phyloP scores from a whole-genome alignment of 2,888 invertebrate species.

The Ferdinandea cuprea region DNA sequence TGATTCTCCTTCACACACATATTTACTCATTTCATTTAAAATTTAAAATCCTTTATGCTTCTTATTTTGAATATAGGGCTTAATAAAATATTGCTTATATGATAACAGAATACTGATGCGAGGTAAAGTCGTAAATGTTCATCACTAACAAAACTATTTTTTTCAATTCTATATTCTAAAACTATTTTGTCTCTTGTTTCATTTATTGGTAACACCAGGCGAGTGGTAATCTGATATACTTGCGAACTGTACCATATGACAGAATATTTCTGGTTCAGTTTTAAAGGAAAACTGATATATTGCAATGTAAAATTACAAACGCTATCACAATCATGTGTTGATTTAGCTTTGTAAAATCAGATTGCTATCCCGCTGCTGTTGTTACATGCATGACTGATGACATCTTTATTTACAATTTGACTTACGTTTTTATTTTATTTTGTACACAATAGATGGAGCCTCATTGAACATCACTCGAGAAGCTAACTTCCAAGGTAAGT shows the following conservation, averaged over 20 bases:
- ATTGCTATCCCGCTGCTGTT: slow-evolving; percentile 15
- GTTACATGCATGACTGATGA: not conserved
- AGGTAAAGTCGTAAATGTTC: slow-evolving; percentile 80
- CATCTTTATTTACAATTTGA: not conserved
- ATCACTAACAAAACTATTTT: slow-evolving; percentile 76
- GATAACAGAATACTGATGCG: slow-evolving; percentile 82
- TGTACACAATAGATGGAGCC: slow-evolving; percentile 86
- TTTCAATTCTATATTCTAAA: slow-evolving; percentile 17
- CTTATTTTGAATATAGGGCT: slow-evolving; percentile 64
- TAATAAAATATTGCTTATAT: slow-evolving; percentile 80
- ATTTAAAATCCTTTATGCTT: slow-evolving; percentile 35
- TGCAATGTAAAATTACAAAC: not conserved
- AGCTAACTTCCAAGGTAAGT: slow-evolving; percentile 85
- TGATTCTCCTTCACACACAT: slow-evolving; percentile 30
- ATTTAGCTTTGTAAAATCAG: not conserved
- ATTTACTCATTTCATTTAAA: slow-evolving; percentile 8
- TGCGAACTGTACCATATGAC: not conserved
- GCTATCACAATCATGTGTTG: too few relatives aligned
- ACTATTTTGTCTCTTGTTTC: not conserved
- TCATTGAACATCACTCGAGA: slow-evolving; percentile 88
- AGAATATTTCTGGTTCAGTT: too few relatives aligned
- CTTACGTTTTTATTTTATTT: not conserved
- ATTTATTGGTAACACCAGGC: slow-evolving; percentile 4
- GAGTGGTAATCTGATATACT: not conserved
- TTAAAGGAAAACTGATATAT: too few relatives aligned